Percentiles rank a stretch among this genome's conserved stretches.
phyloP scores from a whole-genome alignment of 1,140 invertebrate genomes.

The silkworm (Bombyx mori) region DNA sequence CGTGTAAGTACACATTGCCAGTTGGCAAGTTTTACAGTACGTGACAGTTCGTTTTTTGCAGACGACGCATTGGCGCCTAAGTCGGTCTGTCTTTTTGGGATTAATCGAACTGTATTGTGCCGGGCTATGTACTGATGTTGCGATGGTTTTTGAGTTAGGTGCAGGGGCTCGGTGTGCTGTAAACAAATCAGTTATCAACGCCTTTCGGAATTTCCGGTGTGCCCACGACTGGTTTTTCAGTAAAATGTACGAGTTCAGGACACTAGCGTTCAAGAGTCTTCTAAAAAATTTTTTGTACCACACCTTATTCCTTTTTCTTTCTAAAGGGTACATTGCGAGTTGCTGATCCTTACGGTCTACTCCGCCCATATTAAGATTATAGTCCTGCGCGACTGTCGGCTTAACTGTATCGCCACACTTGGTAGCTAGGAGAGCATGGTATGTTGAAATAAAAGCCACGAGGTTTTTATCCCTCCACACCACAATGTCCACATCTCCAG shows the following conservation, averaged over 20 bases:
- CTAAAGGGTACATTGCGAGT: slow-evolving; percentile 4
- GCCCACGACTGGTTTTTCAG: too few species aligned
- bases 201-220: too few species aligned
- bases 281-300: slow-evolving; percentile 6
- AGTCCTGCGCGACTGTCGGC: slow-evolving; percentile 4
- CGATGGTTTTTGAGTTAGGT: too few species aligned
- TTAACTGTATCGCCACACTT: not conserved
- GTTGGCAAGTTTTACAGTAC: too few species aligned
- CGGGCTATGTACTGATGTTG: too few species aligned
- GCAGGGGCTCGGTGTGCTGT: too few species aligned
- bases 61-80: too few species aligned
- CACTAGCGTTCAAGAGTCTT: slow-evolving; percentile 8
- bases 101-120: too few species aligned
- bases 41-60: too few species aligned
- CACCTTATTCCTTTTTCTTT: slow-evolving; percentile 3
- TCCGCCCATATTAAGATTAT: slow-evolving; percentile 9
- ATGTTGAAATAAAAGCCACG: slow-evolving; percentile 11
- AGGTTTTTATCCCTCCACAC: slow-evolving; percentile 5
- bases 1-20: too few species aligned
- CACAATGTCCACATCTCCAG: slow-evolving; percentile 6
- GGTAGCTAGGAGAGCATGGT: slow-evolving; percentile 1
- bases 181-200: too few species aligned
- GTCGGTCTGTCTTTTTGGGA: too few species aligned
- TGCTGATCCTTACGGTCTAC: slow-evolving; percentile 11
- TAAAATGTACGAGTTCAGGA: slow-evolving; percentile 1